Conservation (phyloP, 2,888 invertebrate species). For the Parapristionchus giblindavisi region DNA sequence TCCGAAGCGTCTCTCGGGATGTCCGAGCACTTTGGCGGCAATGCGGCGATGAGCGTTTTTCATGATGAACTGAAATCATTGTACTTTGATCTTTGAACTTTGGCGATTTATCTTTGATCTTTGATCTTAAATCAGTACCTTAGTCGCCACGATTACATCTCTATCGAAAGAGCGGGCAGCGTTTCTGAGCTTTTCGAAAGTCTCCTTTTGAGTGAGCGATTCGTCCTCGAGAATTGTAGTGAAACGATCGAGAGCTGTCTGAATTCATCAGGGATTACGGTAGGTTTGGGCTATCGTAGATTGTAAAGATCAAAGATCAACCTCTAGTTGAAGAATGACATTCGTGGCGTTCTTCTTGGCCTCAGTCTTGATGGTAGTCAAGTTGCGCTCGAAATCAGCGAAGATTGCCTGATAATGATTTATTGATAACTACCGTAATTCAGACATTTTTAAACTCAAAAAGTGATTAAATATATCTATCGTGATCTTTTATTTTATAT, state of each 20-base stretch:
- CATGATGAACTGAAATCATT: slow-evolving; percentile 28
- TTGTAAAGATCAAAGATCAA: too few species aligned
- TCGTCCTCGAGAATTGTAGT: slow-evolving; percentile 27
- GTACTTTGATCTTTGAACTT: not conserved
- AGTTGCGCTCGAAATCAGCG: slow-evolving; percentile 13
- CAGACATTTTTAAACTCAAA: not conserved
- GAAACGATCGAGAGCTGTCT: slow-evolving; percentile 34
- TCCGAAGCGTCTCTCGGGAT: slow-evolving; percentile 26
- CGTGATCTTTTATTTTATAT: not conserved
- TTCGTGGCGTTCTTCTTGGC: slow-evolving; percentile 32
- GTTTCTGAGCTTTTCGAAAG: slow-evolving; percentile 27
- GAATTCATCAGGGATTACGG: not conserved
- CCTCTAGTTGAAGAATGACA: slow-evolving; percentile 28
- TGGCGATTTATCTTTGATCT: not conserved
- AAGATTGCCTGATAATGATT: slow-evolving; percentile 13
- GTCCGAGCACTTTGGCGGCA: slow-evolving; percentile 8
- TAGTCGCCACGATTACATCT: slow-evolving; percentile 16
- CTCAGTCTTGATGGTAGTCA: not conserved
- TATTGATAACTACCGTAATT: not conserved
- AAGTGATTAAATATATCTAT: too few species aligned
- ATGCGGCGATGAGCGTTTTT: slow-evolving; percentile 25
- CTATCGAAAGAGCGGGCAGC: slow-evolving; percentile 24
- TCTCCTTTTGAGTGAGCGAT: slow-evolving; percentile 17
- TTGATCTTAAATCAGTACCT: slow-evolving; percentile 14
- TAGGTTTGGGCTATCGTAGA: not conserved